These are phyloP conservation scores for Thalassaphorura encarpata DNA, from an alignment of 1,140 invertebrate species.

Conservation along the genomic window DNA sequence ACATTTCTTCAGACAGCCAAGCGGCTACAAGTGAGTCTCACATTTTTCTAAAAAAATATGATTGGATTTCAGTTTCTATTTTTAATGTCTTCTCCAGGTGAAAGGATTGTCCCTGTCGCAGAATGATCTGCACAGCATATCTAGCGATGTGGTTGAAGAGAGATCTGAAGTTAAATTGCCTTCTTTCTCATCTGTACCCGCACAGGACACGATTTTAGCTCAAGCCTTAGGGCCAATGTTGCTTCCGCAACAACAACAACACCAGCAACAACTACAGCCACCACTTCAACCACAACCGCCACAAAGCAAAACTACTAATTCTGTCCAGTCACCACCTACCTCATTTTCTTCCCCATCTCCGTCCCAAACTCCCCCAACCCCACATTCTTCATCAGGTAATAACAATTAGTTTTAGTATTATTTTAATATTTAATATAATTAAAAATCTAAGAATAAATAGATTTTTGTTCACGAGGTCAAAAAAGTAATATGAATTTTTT, in stretches of 20 bases:
- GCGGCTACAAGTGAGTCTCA: slow-evolving; percentile 62
- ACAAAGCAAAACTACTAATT: slow-evolving; percentile 28
- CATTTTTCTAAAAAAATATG: background rate
- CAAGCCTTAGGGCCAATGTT: slow-evolving; percentile 29
- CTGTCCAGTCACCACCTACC: slow-evolving; percentile 33
- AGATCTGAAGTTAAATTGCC: background rate
- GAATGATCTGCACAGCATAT: slow-evolving; percentile 33
- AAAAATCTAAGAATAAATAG: background rate
- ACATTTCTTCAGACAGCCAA: slow-evolving; percentile 83
- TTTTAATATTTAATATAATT: too few relatives aligned
- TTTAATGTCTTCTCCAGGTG: slow-evolving; percentile 43
- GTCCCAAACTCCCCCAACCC: slow-evolving; percentile 30
- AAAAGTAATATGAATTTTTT: background rate
- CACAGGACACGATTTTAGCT: slow-evolving; percentile 31
- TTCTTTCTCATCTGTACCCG: slow-evolving; percentile 18
- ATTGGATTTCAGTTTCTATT: slow-evolving; percentile 17
- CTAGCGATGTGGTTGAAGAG: slow-evolving; percentile 20
- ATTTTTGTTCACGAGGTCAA: background rate
- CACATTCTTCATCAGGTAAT: slow-evolving; percentile 12
- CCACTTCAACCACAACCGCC: slow-evolving; percentile 11
- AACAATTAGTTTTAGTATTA: too few relatives aligned
- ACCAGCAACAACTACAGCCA: slow-evolving; percentile 22
- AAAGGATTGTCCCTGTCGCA: slow-evolving; percentile 58
- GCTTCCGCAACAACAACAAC: slow-evolving; percentile 19
- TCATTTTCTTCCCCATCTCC: slow-evolving; percentile 34